These are phyloP conservation scores for Callithrix jacchus DNA, from an alignment of 2,113 vertebrate species.

Conservation along the genomic window DNA sequence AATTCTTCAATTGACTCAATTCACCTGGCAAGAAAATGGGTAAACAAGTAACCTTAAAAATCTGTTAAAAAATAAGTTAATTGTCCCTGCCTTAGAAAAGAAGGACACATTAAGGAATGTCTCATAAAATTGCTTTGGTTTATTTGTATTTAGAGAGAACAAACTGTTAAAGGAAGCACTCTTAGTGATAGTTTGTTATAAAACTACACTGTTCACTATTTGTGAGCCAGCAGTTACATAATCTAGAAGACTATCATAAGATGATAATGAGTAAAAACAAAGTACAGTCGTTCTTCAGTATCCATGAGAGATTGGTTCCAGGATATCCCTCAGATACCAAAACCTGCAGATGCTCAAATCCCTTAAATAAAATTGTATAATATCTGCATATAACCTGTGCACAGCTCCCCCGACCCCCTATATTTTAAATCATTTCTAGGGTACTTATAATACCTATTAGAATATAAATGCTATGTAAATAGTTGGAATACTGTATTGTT, in stretches of 20 bases:
- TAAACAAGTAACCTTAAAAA: background rate
- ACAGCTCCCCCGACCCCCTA: background rate
- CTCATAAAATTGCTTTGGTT: background rate
- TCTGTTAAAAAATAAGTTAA: background rate
- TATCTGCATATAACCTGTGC: background rate
- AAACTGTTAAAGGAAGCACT: background rate
- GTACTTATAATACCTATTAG: background rate
- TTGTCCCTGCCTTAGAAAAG: background rate
- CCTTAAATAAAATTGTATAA: background rate
- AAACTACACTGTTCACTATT: background rate
- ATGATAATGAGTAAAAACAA: constrained; percentile 43
- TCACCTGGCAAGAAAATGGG: background rate
- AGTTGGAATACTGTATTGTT: background rate
- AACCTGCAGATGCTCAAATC: background rate
- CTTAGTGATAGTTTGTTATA: background rate
- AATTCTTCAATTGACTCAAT: constrained; percentile 11
- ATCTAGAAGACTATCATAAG: constrained; percentile 1
- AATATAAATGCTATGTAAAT: background rate
- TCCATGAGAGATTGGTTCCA: background rate
- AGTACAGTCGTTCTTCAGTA: background rate
- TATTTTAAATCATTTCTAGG: background rate
- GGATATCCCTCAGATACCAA: background rate
- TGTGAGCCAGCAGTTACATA: background rate
- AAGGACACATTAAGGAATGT: constrained; percentile 3
- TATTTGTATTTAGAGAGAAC: constrained; percentile 36